Base-by-base conservation (phyloP, 2,113 vertebrate genomes). In the Bos indicus region DNA sequence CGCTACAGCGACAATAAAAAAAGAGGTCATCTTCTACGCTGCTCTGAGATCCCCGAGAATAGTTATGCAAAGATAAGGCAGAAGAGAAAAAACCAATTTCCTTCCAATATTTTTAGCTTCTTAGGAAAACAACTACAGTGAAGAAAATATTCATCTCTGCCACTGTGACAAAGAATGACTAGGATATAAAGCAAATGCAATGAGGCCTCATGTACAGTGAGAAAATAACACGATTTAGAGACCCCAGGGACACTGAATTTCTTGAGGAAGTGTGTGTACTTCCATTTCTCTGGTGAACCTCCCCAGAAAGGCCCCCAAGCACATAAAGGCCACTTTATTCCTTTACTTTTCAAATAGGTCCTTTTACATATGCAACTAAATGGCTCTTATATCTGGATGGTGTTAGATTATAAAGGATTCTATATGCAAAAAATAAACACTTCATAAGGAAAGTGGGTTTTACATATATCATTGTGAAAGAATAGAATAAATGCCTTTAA, bases 261-360 rank as follows among this genome's bases (percentile, higher is more conserved):
- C 85, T 48, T 33, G 90, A 56, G 40, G 46, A 98, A 94, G 28
- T 59, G 30, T 23, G 7, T 15, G 46, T 43, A 64, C 67, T 90
- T 77, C 88, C 6, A 0, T 36, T 89, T 94, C 57, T 86, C 81
- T 48, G 62, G 78, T 0, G 16, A 95, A 19, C 54, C n/a, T 48
- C 83, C 25, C 67, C 10, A 60, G 54, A 88, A 88, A 95, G 60
- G 3, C 2, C 56, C 26, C 43, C 4, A 94, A 95, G 92, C 71
- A 82, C 97, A 98, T 95, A 98, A 97, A 7, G 12, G 25, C 48
- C 88, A 98, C 95, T 96, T 97, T 88, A 91, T 90, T 96, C 94
- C 83, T 95, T 81, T 96, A 84, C 97, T 7, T 93, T 90, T 97
- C 96, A 98, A 98, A 98, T 91, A 90, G 96, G 62, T 82, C 91